A percentile compares a stretch with the other conserved stretches of the same genome.
These are phyloP conservation scores for Bimastos eiseni DNA, from an alignment of 2,888 invertebrate species.

Conservation along the genomic window DNA sequence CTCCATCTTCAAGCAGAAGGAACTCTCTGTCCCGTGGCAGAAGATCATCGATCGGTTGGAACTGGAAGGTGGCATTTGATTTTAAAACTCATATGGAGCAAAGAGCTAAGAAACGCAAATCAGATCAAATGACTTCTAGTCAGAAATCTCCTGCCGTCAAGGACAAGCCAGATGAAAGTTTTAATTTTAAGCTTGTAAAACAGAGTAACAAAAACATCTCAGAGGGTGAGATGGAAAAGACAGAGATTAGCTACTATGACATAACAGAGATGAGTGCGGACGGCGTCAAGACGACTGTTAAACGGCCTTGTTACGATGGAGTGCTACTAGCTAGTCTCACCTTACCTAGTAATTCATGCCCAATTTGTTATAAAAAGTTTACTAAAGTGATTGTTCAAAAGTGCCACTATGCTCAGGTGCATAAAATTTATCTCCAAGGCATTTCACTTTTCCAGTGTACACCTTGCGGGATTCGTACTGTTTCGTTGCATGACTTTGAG, in stretches of 20 bases:
- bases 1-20: background rate
- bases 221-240: background rate
- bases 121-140: background rate
- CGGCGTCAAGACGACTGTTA: background rate
- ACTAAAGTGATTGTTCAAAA: background rate
- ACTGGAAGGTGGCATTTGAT: background rate
- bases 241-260: background rate
- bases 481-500: background rate
- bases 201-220: background rate
- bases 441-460: background rate
- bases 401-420: constrained; percentile 7
- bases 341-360: background rate
- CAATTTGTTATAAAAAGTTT: background rate
- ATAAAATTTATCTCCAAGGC: background rate
- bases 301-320: background rate
- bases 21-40: background rate
- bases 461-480: background rate
- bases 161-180: background rate
- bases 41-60: background rate
- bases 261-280: background rate
- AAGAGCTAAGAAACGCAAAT: background rate
- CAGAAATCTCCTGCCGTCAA: background rate
- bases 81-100: background rate
- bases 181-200: background rate
- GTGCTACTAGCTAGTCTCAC: background rate